Base-by-base conservation (phyloP, 2,888 invertebrate genomes). In the Epinotia demarniana region DNA sequence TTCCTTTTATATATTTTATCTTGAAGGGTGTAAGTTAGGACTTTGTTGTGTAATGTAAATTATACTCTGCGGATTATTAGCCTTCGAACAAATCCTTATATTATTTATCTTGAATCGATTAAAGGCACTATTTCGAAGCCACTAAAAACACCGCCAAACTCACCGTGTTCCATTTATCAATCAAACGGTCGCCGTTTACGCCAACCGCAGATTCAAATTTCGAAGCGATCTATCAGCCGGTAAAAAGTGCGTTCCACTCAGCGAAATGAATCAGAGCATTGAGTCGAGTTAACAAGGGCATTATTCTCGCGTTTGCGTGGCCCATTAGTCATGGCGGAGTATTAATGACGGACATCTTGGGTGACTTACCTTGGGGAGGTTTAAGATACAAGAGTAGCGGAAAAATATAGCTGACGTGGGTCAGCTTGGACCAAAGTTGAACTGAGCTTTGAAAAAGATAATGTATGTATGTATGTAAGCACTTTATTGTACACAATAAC, bases 281-380 rank as follows among this genome's bases (percentile, higher is more conserved):
- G 75, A 72, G 67, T 55, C 73, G 73, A 72, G 72, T 75, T 75
- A 75, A 72, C 75, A 75, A 55, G 66, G 55, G 71, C 75, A 75
- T 75, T 75, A 75, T 67, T 64, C 70, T 18, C 43, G 70, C 75
- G 71, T 72, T 72, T 72, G 67, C 72, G 73, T 61, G 43, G 27
- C 18, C 71, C 75, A 75, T 75, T 71, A 75, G 70, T 75, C 75
- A 72, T 61, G 66, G 66, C 61, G 75, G 55, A 46, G 72, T 72
- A 75, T 75, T 72, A 72, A 75, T 75, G 75, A 72, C 72, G 75
- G 72, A 75, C 75, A 75, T 75, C 75, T 72, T 72, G 75, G 67
- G 72, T 75, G 75, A 75, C 75, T 75, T 75, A 75, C 75, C 75
- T 75, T 75, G 55, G 49, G 1, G 4, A n/a, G 66, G 66, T 46